Evolutionary conservation across 2,113 vertebrate species (phyloP), one percentile per base, ranked within the genome.

Genomic region (Pachycephala philippinensis): DNA sequence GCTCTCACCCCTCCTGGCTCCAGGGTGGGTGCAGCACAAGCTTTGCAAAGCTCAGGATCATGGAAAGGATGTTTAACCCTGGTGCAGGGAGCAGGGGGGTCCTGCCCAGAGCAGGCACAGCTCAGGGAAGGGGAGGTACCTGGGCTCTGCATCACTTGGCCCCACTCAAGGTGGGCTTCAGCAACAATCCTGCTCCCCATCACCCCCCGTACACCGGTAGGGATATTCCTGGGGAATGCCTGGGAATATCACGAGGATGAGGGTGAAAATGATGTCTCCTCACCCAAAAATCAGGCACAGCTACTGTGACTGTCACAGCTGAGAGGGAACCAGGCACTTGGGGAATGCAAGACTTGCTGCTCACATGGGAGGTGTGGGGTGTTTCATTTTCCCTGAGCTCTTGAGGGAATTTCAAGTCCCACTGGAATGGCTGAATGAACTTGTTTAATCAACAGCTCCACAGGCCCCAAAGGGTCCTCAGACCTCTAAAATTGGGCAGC

Each of bases 161-260:
- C 10, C 47, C 0, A 0, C 1, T 2, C 49, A 15, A 40, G 20
- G 13, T 4, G 27, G 19, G 26, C 30, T 74, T n/a, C 69, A 52
- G 37, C 40, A 63, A 42, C 17, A 81, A 30, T 35, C 35, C 28
- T 14, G 44, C 50, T 47, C 50, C 69, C 60, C 57, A 20, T 44
- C 40, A 15, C 11, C 4, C 35, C 40, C 50, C 2, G 4, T 2
- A 42, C 45, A 22, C 19, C 40, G 42, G 22, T 8, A 2, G 4
- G 10, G 61, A 6, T 22, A 4, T 35, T 40, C 8, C 52, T 31
- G 30, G 14, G 19, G 52, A 16, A 68, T 53, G 21, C 35, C 15
- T 52, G 40, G 11, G n/a, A 49, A 40, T 7, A 20, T 1, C 8
- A 13, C 0, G 0, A 20, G 61, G 28, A 37, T 60, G 18, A 13